Percentiles rank a stretch among this genome's conserved stretches.
Evolutionary conservation across 2,888 invertebrate genomes (phyloP).

Genomic region (Acrobeloides nanus): DNA sequence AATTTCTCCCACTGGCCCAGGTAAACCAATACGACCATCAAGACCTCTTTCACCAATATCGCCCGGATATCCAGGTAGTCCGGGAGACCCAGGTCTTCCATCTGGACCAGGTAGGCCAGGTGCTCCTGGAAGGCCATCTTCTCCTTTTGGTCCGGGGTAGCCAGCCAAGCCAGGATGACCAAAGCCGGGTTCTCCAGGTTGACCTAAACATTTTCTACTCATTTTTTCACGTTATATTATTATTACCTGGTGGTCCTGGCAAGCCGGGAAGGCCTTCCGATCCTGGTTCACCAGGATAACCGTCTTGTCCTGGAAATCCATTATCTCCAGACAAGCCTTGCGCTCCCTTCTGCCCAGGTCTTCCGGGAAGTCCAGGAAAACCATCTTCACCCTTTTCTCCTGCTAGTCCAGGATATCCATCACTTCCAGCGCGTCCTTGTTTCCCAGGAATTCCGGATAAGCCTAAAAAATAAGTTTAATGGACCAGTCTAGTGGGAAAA

Average conservation of each 20-base stretch:
- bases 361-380: conserved; percentile 31
- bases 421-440: conserved; percentile 50
- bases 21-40: conserved; percentile 17
- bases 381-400: conserved; percentile 23
- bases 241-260: no score
- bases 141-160: conserved; percentile 37
- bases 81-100: conserved; percentile 35
- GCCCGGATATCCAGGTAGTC: conserved; percentile 22
- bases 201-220: conserved; percentile 27
- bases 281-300: conserved; percentile 32
- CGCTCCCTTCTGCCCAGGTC: conserved; percentile 54
- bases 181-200: conserved; percentile 36
- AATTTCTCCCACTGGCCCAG: conserved; percentile 32
- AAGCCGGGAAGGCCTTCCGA: conserved; percentile 15
- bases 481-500: no score
- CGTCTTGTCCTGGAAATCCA: conserved; percentile 33
- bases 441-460: conserved; percentile 44
- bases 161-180: conserved; percentile 48
- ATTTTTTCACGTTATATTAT: no score
- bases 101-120: conserved; percentile 34
- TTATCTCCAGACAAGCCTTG: conserved; percentile 32
- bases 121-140: conserved; percentile 33
- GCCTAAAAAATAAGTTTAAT: conserved; percentile 13
- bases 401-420: conserved; percentile 42
- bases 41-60: conserved; percentile 17